Percentiles rank a stretch among this genome's conserved stretches.
These are phyloP conservation scores for Cebidichthys violaceus DNA, from an alignment of 2,113 vertebrate species.

Conservation along the genomic window DNA sequence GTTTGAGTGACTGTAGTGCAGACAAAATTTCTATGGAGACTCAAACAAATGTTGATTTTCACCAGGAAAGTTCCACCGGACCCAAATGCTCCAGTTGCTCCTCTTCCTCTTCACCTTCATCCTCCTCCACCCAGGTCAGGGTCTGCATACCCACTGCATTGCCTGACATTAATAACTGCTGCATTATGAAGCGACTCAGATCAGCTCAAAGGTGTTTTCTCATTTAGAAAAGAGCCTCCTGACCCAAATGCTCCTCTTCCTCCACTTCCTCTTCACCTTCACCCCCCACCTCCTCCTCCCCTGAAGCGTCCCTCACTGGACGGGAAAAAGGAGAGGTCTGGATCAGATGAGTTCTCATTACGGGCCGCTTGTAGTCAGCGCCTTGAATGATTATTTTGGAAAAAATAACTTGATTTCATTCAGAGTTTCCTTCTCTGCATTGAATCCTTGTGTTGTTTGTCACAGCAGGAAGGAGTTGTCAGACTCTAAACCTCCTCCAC, in stretches of 20 bases:
- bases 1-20: slow-evolving; percentile 1
- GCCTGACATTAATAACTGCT: neutral
- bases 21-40: neutral
- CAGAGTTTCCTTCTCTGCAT: slow-evolving; percentile 15
- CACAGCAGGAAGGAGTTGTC: slow-evolving; percentile 72
- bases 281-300: slow-evolving; percentile 71
- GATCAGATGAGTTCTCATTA: slow-evolving; percentile 32
- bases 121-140: slow-evolving; percentile 76
- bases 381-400: neutral
- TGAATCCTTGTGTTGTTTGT: slow-evolving; percentile 65
- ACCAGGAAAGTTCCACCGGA: slow-evolving; percentile 77
- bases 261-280: slow-evolving; percentile 81
- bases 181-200: slow-evolving; percentile 20
- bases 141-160: slow-evolving; percentile 35
- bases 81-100: slow-evolving; percentile 76
- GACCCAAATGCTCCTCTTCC: slow-evolving; percentile 81
- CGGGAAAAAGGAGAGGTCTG: slow-evolving; percentile 77
- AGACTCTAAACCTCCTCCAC: slow-evolving; percentile 67
- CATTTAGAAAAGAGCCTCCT: slow-evolving; percentile 80
- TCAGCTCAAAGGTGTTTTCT: slow-evolving; percentile 51
- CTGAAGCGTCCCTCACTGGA: slow-evolving; percentile 64
- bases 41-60: slow-evolving; percentile 39
- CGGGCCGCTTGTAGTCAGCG: slow-evolving; percentile 12
- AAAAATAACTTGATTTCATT: slow-evolving; percentile 26
- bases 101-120: slow-evolving; percentile 80